Percentiles rank a stretch among this genome's conserved stretches.
These are phyloP conservation scores for Hepsetus odoe DNA, from an alignment of 2,113 vertebrate genomes.

Conservation along the genomic window DNA sequence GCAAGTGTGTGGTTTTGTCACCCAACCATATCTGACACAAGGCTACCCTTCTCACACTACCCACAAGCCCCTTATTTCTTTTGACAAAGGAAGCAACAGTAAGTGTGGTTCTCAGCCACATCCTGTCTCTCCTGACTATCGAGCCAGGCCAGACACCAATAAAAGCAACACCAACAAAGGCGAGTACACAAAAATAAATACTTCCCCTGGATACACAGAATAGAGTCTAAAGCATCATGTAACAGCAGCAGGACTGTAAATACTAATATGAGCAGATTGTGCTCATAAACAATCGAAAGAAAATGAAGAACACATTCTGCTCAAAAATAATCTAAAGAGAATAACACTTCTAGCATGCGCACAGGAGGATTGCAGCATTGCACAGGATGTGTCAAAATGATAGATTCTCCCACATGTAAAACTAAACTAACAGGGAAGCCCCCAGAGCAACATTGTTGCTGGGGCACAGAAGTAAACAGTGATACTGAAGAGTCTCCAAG, in stretches of 20 bases:
- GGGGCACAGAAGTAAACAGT: neutral
- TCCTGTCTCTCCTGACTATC: conserved; percentile 44
- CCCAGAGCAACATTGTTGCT: conserved; percentile 1
- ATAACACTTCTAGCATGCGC: neutral
- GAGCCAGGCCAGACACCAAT: conserved; percentile 20
- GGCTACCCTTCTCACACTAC: conserved; percentile 10
- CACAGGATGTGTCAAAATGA: neutral
- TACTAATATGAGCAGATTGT: neutral
- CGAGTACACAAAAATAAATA: neutral
- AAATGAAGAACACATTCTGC: neutral
- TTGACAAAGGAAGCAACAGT: conserved; percentile 34
- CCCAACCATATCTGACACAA: conserved; percentile 41
- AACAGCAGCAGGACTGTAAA: neutral
- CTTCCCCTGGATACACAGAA: conserved; percentile 13
- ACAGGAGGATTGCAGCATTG: neutral
- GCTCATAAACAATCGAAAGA: too few relatives aligned
- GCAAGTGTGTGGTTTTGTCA: conserved; percentile 41
- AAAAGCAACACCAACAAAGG: conserved; percentile 39
- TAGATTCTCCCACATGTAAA: neutral
- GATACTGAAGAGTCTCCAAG: neutral
- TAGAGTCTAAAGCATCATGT: conserved; percentile 22
- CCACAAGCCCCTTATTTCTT: conserved; percentile 30
- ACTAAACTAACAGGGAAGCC: conserved; percentile 1
- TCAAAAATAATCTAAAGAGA: too few relatives aligned
- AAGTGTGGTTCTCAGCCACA: conserved; percentile 22